A percentile compares a stretch with the other conserved stretches of the same genome.
Evolutionary conservation across 2,888 invertebrate species (phyloP).

Genomic region (Diachrysia chrysitis): DNA sequence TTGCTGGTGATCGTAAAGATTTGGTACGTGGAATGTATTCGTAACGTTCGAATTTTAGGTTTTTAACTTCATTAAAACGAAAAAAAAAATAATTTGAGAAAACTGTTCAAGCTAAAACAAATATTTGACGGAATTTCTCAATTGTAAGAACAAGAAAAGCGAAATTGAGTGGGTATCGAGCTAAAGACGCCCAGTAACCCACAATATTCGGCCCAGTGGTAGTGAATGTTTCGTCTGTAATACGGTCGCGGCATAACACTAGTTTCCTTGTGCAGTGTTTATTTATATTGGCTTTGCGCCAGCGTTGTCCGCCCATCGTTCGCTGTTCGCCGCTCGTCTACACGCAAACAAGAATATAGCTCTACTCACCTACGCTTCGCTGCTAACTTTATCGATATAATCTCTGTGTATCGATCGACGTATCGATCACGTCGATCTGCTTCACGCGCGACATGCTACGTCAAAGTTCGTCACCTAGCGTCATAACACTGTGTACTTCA

Average conservation of each 20-base stretch:
- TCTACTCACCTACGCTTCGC: constrained; percentile 77
- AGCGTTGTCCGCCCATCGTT: constrained; percentile 85
- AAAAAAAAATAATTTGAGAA: neutral
- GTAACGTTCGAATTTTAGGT: neutral
- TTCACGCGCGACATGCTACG: constrained; percentile 71
- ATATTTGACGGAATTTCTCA: constrained; percentile 17
- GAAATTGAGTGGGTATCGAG: constrained; percentile 56
- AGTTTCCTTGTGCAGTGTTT: constrained; percentile 89
- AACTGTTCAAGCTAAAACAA: no score
- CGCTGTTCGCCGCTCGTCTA: constrained; percentile 75
- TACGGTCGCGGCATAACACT: constrained; percentile 89
- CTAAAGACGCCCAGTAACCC: constrained; percentile 84
- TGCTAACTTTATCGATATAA: constrained; percentile 76
- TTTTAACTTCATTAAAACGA: neutral
- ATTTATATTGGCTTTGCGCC: constrained; percentile 86
- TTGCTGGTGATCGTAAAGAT: constrained; percentile 6
- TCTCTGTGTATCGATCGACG: constrained; percentile 74
- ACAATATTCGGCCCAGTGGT: constrained; percentile 87
- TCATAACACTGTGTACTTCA: constrained; percentile 74
- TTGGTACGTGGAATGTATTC: neutral
- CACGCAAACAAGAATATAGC: constrained; percentile 80
- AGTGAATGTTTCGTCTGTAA: constrained; percentile 89
- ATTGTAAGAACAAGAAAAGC: constrained; percentile 33
- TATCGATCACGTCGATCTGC: constrained; percentile 77
- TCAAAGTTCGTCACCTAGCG: constrained; percentile 81